Base-by-base conservation (phyloP, 2,888 invertebrate species). In the Bibio marci region DNA sequence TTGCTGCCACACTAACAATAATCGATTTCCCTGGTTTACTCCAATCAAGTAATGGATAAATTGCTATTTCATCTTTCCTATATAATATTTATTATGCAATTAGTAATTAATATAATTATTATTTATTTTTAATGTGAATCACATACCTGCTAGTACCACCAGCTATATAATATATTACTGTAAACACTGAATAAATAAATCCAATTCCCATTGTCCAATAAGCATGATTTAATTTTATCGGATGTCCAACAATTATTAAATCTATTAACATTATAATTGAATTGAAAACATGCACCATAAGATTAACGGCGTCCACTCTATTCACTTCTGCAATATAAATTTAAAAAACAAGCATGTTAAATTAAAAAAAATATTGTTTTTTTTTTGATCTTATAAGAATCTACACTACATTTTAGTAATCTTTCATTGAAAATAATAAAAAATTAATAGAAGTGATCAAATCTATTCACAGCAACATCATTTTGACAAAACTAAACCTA, bases 21-120 rank as follows among this genome's bases (percentile, higher is more conserved):
- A 67, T 49, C 1, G 80, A 70, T 39, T 56, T 51, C 5, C 68
- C 66, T 0, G 82, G 79, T 32, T 68, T 66, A 15, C 69, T 59
- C 85, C 86, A 87, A 61, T 86, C 74, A 48, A 87, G 58, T 50
- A 80, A 71, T 32, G 76, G 74, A 59, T 87, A 87, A 46, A 87
- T 78, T 52, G 68, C 75, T 33, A 61, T 61, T 31, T 68, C 58
- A 15, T 77, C 76, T 47, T 66, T 63, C 46, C 79, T 77, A 58
- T 15, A 56, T 56, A 30, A 22, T 22, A 22, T 22, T 22, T 22
- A 22, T 22, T 22, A 22, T 22, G 22, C 22, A 8, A 8, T 22
- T 22, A 6, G 8, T 22, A n/a, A n/a, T n/a, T n/a, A n/a, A n/a
- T n/a, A n/a, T 22, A 22, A 22, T 6, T 6, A 22, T 22, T 39